Conservation (phyloP, 1,140 invertebrate species). For the Drosophila sturtevanti region DNA sequence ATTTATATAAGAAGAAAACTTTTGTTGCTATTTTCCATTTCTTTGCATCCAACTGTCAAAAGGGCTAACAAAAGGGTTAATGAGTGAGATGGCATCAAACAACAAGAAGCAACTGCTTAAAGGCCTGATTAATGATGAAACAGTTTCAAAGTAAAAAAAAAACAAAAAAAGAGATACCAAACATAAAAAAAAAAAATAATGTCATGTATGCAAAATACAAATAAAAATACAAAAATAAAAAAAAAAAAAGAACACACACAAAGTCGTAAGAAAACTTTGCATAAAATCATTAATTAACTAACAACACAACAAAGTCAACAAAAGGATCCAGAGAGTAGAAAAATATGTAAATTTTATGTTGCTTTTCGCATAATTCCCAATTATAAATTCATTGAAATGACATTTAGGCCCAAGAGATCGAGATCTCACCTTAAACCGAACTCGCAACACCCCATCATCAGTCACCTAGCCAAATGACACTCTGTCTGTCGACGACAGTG, state of each 20-base stretch:
- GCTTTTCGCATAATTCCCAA: constrained; percentile 67
- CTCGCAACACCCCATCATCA: constrained; percentile 60
- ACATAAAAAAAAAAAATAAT: constrained; percentile 24
- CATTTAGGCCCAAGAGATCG: constrained; percentile 65
- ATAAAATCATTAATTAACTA: constrained; percentile 78
- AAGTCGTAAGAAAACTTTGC: constrained; percentile 45
- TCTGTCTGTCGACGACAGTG: constrained; percentile 27
- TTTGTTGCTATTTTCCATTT: constrained; percentile 49
- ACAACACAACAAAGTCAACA: constrained; percentile 30
- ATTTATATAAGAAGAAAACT: constrained; percentile 75
- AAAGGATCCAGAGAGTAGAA: constrained; percentile 43
- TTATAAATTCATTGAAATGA: constrained; percentile 82
- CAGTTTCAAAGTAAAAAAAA: constrained; percentile 16
- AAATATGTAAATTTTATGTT: constrained; percentile 63
- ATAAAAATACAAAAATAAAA: constrained; percentile 16
- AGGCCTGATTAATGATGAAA: constrained; percentile 74
- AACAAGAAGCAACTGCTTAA: constrained; percentile 60
- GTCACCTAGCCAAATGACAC: constrained; percentile 47
- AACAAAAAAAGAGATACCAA: constrained; percentile 26
- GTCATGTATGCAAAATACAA: constrained; percentile 59
- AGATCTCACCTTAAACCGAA: constrained; percentile 37
- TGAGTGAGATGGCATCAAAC: constrained; percentile 61
- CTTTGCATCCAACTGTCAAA: constrained; percentile 41
- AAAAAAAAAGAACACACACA: constrained; percentile 16
- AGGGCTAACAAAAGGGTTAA: constrained; percentile 78